phyloP scores from a whole-genome alignment of 2,113 vertebrate species.

The Pongo pygmaeus region DNA sequence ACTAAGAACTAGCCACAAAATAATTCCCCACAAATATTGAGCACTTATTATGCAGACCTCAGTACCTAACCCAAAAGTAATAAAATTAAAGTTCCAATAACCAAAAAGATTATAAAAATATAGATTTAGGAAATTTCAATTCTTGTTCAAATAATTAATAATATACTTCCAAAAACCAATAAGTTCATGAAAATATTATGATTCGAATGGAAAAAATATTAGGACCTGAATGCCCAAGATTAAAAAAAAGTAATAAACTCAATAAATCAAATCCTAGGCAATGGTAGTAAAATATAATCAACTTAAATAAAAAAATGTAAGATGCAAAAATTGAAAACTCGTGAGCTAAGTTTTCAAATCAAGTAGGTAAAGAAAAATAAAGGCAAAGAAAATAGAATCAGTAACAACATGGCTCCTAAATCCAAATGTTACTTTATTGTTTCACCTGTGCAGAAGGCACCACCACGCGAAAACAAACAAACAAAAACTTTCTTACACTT shows the following conservation, averaged over 20 bases:
- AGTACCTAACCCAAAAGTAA: background rate
- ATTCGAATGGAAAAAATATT: background rate
- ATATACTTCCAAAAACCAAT: background rate
- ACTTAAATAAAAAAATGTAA: background rate
- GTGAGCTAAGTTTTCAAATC: background rate
- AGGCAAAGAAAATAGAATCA: background rate
- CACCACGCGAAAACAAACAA: background rate
- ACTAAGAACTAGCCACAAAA: background rate
- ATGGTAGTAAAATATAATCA: background rate
- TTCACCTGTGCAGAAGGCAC: background rate
- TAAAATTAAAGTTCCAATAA: background rate
- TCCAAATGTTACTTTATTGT: background rate
- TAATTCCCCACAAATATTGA: background rate
- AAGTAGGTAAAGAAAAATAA: background rate
- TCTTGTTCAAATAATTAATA: background rate
- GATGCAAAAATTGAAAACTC: background rate
- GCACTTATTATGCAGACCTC: background rate
- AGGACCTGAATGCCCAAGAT: background rate
- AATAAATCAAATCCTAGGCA: background rate
- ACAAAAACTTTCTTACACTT: background rate
- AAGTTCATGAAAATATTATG: background rate
- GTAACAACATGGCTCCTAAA: background rate
- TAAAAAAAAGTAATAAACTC: background rate
- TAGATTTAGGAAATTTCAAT: background rate
- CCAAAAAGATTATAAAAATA: background rate